Conservation (phyloP, 2,888 invertebrate species). For the Coelogynopora nodosa region DNA sequence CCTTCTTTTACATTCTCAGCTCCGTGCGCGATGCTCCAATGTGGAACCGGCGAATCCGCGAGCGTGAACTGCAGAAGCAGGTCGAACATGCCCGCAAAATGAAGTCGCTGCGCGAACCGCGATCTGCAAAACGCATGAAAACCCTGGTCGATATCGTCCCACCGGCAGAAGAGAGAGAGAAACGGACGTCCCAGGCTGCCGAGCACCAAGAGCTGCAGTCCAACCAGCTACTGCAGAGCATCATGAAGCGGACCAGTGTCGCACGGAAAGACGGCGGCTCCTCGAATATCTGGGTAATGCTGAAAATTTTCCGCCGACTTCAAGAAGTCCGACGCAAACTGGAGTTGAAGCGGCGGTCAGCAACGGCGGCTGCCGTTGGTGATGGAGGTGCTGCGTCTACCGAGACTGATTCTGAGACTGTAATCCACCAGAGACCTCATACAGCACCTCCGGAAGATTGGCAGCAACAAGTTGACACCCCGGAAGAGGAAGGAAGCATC, state of each 20-base stretch:
- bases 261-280: background rate
- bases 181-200: background rate
- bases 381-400: background rate
- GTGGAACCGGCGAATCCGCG: background rate
- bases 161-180: background rate
- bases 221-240: background rate
- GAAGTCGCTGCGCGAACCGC: background rate
- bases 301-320: constrained; percentile 1
- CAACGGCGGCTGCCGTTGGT: background rate
- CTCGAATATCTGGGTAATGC: constrained; percentile 25
- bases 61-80: background rate
- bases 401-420: background rate
- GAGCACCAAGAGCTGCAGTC: background rate
- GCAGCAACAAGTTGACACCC: background rate
- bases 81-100: background rate
- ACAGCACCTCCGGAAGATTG: background rate
- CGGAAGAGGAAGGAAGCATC: background rate
- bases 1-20: background rate
- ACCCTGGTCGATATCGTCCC: background rate
- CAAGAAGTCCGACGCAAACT: constrained; percentile 17
- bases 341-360: background rate
- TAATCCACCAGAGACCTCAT: background rate
- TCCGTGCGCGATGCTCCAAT: background rate
- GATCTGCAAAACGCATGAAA: background rate
- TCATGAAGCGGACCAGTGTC: background rate